Percentiles rank a stretch among this genome's conserved stretches.
Conservation (phyloP, 2,113 vertebrate species). For the Triplophysa siluroides region DNA sequence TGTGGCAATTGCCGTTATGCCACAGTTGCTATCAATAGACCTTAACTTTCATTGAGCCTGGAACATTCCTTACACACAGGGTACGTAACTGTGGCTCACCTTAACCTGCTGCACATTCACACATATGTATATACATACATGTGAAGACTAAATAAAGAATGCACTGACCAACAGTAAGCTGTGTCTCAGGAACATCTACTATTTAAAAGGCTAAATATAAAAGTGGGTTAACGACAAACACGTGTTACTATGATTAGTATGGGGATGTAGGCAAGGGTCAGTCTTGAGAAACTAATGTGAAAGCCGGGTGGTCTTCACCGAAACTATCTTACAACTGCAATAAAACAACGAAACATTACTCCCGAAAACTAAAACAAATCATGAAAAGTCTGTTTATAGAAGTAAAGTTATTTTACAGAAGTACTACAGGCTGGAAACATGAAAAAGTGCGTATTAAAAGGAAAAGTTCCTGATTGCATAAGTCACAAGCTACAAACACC, state of each 20-base stretch:
- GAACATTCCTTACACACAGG: neutral
- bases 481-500: too few relatives aligned
- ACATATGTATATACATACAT: neutral
- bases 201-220: constrained; percentile 67
- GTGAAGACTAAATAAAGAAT: constrained; percentile 11
- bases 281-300: constrained; percentile 58
- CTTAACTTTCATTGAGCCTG: neutral
- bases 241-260: constrained; percentile 69
- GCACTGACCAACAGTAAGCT: constrained; percentile 13
- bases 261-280: constrained; percentile 50
- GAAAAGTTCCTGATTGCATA: too few relatives aligned
- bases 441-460: too few relatives aligned
- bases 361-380: constrained; percentile 14
- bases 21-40: neutral
- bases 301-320: constrained; percentile 59
- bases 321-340: constrained; percentile 45
- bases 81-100: neutral
- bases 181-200: constrained; percentile 48
- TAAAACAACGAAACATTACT: constrained; percentile 33
- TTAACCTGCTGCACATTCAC: neutral
- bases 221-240: constrained; percentile 64
- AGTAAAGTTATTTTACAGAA: neutral
- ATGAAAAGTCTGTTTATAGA: constrained; percentile 15
- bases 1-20: neutral
- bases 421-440: neutral